Base-by-base conservation (phyloP, 1,140 invertebrate species). In the Heliconius melpomene region DNA sequence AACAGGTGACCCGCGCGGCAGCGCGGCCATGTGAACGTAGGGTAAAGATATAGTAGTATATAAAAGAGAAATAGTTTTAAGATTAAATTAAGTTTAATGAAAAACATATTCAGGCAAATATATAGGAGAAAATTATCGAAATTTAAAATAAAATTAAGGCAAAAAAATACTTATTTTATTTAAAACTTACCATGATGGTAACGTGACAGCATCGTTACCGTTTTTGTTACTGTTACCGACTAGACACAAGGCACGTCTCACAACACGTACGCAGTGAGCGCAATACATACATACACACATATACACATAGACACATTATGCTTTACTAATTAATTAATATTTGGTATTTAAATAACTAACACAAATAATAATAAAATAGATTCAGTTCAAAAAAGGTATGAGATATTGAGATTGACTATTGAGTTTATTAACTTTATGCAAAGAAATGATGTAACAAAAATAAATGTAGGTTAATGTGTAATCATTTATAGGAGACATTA, bases 331-430 rank as follows among this genome's bases (percentile, higher is more conserved):
- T 16, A 26, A 66, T 66, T 66, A 66, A 66, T 87, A 89, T 89
- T 90, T 90, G 87, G 88, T 83, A 84, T 83, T 82, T 82, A 77
- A 87, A 90, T 88, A 46, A 90, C 86, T 88, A 86, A 74, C 38
- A 80, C 46, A 80, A 73, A 32, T 40, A n/a, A 54, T 72, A 23
- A 75, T 50, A 77, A 66, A 54, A 13, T 18, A 57, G 50, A 72
- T 66, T 66, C 60, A 29, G 26, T 66, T 66, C 26, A 29, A 66
- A 46, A 66, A 26, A 23, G 0, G 11, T 66, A 11, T 26, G 8
- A 66, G 23, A 29, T 66, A 57, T 26, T 66, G 60, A 66, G 60
- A 66, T 66, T 66, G 60, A 13, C 1, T 66, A 60, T 60, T 60
- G 3, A 23, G 7, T 23, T 60, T 23, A 7, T 11, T 46, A 46